Conservation (phyloP, 2,113 vertebrate genomes). For the Serilophus lunatus region DNA sequence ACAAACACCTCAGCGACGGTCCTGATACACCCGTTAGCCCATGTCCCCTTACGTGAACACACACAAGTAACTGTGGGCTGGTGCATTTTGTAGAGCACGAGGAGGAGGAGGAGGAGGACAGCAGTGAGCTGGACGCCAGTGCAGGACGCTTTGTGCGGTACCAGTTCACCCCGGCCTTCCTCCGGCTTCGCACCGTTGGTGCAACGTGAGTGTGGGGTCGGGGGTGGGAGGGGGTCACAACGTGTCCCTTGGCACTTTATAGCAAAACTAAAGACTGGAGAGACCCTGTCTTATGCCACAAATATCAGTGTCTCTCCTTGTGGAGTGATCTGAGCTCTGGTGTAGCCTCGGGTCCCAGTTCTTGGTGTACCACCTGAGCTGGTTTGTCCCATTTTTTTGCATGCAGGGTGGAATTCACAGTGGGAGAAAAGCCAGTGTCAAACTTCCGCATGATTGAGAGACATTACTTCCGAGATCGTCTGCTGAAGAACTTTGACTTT, state of each 20-base stretch:
- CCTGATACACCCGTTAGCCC: neutral
- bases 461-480: constrained; percentile 93
- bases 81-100: constrained; percentile 71
- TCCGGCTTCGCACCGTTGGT: constrained; percentile 91
- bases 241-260: neutral
- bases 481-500: constrained; percentile 98
- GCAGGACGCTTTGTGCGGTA: constrained; percentile 96
- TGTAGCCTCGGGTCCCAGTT: neutral
- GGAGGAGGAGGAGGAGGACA: constrained; percentile 81
- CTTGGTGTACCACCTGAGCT: neutral
- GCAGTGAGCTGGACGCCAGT: constrained; percentile 81
- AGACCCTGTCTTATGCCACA: neutral
- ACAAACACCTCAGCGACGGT: no score
- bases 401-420: constrained; percentile 94
- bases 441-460: constrained; percentile 98
- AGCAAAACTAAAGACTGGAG: neutral
- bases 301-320: neutral
- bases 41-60: accelerated
- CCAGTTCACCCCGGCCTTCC: constrained; percentile 96
- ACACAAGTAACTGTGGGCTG: neutral
- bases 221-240: neutral
- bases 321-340: neutral
- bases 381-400: neutral
- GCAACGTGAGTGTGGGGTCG: constrained; percentile 87
- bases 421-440: constrained; percentile 91